phyloP scores from a whole-genome alignment of 1,140 invertebrate genomes.

The Panagrolaimus sp. region DNA sequence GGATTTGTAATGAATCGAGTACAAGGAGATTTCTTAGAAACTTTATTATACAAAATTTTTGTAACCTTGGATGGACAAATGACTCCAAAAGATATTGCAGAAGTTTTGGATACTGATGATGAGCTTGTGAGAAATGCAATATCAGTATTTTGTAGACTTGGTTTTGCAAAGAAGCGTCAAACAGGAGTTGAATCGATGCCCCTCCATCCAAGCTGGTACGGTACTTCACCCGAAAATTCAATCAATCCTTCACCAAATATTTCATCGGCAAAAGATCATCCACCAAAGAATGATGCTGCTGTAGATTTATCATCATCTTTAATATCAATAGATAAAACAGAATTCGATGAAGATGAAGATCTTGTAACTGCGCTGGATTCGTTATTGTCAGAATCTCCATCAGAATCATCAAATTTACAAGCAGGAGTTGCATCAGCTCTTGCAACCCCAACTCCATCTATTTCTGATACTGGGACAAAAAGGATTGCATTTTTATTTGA shows the following conservation, averaged over 20 bases:
- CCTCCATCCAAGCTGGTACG: conserved; percentile 71
- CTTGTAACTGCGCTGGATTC: conserved; percentile 14
- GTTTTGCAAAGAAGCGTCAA: conserved; percentile 74
- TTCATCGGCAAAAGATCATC: background rate
- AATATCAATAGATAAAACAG: background rate
- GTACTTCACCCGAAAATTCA: conserved; percentile 8
- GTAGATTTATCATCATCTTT: conserved; percentile 22
- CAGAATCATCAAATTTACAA: background rate
- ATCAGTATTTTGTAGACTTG: conserved; percentile 81
- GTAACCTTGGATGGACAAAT: conserved; percentile 92
- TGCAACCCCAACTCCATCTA: background rate
- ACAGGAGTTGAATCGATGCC: conserved; percentile 58
- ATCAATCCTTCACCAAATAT: conserved; percentile 19
- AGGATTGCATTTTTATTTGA: conserved; percentile 87
- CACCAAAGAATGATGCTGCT: conserved; percentile 7
- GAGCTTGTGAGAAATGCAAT: conserved; percentile 70
- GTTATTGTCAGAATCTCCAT: background rate
- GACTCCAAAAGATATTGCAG: conserved; percentile 73
- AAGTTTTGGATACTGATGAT: conserved; percentile 69
- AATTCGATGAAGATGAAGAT: conserved; percentile 43
- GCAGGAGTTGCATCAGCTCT: background rate
- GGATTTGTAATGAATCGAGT: conserved; percentile 96
- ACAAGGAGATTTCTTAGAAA: conserved; percentile 89
- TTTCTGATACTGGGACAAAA: conserved; percentile 60
- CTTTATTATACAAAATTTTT: conserved; percentile 89